Evolutionary conservation across 2,113 vertebrate genomes (phyloP).

Genomic region (Ammodytes dubius): DNA sequence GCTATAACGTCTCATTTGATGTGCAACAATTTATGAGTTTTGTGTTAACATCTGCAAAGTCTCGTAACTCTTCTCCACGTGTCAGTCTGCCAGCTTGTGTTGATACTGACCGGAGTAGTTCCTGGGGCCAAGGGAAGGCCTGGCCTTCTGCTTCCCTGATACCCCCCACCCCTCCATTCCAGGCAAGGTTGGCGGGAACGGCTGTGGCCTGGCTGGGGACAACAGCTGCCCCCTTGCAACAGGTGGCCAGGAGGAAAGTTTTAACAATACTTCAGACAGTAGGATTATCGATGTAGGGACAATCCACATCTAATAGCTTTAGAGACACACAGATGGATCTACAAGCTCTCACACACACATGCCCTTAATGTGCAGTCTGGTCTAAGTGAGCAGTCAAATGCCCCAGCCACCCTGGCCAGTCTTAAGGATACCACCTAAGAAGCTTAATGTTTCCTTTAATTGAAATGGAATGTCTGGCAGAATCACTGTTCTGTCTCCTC

Average conservation of each 20-base stretch:
- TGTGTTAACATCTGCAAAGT: slow-evolving; percentile 45
- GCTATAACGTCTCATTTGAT: slow-evolving; percentile 29
- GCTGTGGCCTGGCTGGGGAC: slow-evolving; percentile 41
- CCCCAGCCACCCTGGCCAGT: slow-evolving; percentile 42
- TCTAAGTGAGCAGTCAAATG: slow-evolving; percentile 48
- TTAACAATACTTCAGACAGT: slow-evolving; percentile 74
- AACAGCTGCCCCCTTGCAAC: slow-evolving; percentile 80
- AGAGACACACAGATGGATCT: slow-evolving; percentile 55
- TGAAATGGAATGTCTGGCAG: slow-evolving; percentile 69
- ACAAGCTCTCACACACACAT: slow-evolving; percentile 43
- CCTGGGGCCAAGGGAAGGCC: slow-evolving; percentile 21
- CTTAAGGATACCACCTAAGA: slow-evolving; percentile 65
- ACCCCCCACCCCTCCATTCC: slow-evolving; percentile 26
- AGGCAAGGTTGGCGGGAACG: slow-evolving; percentile 42
- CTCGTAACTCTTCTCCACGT: slow-evolving; percentile 45
- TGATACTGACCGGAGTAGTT: slow-evolving; percentile 37
- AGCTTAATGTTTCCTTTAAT: slow-evolving; percentile 72
- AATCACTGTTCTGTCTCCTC: slow-evolving; percentile 38
- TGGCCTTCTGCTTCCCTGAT: slow-evolving; percentile 11
- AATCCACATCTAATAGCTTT: slow-evolving; percentile 71
- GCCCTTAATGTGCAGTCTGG: slow-evolving; percentile 41
- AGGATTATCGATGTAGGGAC: slow-evolving; percentile 70
- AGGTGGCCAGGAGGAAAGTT: slow-evolving; percentile 79
- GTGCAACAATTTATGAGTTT: slow-evolving; percentile 12
- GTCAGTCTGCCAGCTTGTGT: slow-evolving; percentile 46